Evolutionary conservation across 2,888 invertebrate genomes (phyloP).

Genomic region (Xylota segnis): DNA sequence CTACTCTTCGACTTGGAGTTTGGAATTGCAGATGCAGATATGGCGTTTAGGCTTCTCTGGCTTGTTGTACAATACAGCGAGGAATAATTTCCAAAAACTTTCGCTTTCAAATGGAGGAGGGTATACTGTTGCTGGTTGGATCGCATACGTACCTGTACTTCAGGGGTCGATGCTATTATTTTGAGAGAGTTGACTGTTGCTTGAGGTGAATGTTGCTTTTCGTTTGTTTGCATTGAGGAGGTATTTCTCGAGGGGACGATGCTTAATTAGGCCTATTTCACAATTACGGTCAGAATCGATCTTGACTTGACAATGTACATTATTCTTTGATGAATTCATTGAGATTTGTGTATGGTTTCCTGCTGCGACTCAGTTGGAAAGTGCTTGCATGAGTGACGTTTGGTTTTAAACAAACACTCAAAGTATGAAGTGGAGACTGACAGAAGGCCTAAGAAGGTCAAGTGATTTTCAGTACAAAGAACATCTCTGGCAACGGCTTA

Average conservation of each 20-base stretch:
- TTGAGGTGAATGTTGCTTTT: constrained; percentile 37
- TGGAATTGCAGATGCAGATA: constrained; percentile 46
- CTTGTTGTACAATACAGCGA: constrained; percentile 32
- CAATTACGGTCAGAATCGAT: constrained; percentile 18
- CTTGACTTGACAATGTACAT: constrained; percentile 39
- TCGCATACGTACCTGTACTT: constrained; percentile 9
- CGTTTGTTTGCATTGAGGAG: constrained; percentile 36
- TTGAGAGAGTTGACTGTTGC: constrained; percentile 40
- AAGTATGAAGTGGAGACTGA: background rate
- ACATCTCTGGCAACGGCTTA: no score
- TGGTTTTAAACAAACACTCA: background rate
- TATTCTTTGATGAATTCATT: constrained; percentile 6
- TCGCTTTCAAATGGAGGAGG: constrained; percentile 70
- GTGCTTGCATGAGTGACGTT: background rate
- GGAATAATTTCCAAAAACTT: constrained; percentile 69
- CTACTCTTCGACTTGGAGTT: constrained; percentile 48
- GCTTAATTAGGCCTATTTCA: constrained; percentile 38
- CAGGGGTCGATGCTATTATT: constrained; percentile 50
- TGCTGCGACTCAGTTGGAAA: constrained; percentile 13
- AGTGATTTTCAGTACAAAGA: no score
- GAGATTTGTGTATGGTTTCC: constrained; percentile 20
- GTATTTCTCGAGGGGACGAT: constrained; percentile 46
- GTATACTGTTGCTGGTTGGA: constrained; percentile 12
- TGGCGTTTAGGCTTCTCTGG: constrained; percentile 40
- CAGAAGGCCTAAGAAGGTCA: no score